A percentile compares a stretch with the other conserved stretches of the same genome.
phyloP scores from a whole-genome alignment of 2,113 vertebrate species.

The Todiramphus saurophagus region DNA sequence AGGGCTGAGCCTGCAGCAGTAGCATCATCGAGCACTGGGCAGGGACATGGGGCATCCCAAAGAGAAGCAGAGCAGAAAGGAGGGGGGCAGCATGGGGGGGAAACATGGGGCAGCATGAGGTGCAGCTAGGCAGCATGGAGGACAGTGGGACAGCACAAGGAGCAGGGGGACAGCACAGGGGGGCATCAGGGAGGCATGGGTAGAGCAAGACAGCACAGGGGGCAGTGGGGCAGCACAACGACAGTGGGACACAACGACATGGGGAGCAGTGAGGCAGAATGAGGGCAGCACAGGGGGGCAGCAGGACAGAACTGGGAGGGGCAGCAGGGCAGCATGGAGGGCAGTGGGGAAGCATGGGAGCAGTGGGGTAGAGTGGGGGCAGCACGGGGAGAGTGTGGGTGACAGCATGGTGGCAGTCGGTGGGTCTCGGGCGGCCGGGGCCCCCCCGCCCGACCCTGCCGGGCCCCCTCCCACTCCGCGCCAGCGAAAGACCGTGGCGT shows the following conservation, averaged over 20 bases:
- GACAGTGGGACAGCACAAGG: too few species aligned
- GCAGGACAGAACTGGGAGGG: neutral
- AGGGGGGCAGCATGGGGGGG: neutral
- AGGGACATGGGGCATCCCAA: neutral
- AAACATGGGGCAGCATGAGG: neutral
- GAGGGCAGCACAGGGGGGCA: neutral
- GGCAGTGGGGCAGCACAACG: too few species aligned
- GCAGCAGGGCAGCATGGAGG: neutral
- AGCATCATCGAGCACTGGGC: neutral
- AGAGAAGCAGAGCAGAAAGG: neutral
- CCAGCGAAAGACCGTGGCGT: neutral
- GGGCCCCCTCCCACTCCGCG: neutral
- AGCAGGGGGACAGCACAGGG: too few species aligned
- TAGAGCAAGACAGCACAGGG: too few species aligned
- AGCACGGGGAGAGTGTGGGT: rapidly evolving
- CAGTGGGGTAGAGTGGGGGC: too few species aligned
- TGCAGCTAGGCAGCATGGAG: neutral
- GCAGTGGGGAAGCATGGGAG: too few species aligned
- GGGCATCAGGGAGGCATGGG: too few species aligned
- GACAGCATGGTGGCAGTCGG: too few species aligned
- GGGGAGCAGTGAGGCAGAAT: neutral
- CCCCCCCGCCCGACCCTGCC: neutral
- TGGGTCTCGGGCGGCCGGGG: too few species aligned
- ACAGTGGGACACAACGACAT: too few species aligned
- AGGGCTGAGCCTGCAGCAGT: neutral